Evolutionary conservation across 1,140 invertebrate species (phyloP), one percentile per base, ranked within the genome.

Genomic region (Acromyrmex charruanus): DNA sequence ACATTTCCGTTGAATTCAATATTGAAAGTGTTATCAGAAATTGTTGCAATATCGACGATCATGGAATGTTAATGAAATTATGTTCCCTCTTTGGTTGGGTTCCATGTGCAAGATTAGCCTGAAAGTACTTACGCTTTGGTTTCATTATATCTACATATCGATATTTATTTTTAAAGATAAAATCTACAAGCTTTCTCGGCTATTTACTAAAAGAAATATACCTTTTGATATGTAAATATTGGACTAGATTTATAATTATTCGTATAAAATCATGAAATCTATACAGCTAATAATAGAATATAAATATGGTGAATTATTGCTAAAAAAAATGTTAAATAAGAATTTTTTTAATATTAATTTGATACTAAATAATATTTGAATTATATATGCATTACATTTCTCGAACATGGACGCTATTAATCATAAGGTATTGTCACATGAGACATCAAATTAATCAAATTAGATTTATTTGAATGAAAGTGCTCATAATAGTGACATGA

Each of bases 1-100:
- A 28, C 10, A 53, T 65, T 55, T 61, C 55, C 69, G 21, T 63
- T 9, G 59, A 44, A 35, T 31, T 55, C 55, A 9, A 58, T 55
- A 81, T n/a, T 5, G 31, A 81, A 44, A 51, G 44, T 5, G 69
- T 63, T 84, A 84, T 75, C 28, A 25, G 12, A 31, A 39, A 49
- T 71, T 25, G 21, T 71, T 81, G 35, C 51, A 2, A 74, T 61
- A 74, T 10, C 79, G 51, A 25, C 10, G 28, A 21, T 28, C 10
- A 28, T 72, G 39, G 69, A 58, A 74, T 39, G 1, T 59, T 59
- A 59, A 72, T 82, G 18, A 84, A 84, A 51, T 82, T 61, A 61
- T 39, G 44, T 75, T 82, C 49, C 4, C 4, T 74, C 9, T 49
- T 51, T 12, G 21, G 4, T 51, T 12, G 21, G 4, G 3, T 71